Base-by-base conservation (phyloP, 64 coral and sea anemone genomes). In the Catalaphyllia jardinei region DNA sequence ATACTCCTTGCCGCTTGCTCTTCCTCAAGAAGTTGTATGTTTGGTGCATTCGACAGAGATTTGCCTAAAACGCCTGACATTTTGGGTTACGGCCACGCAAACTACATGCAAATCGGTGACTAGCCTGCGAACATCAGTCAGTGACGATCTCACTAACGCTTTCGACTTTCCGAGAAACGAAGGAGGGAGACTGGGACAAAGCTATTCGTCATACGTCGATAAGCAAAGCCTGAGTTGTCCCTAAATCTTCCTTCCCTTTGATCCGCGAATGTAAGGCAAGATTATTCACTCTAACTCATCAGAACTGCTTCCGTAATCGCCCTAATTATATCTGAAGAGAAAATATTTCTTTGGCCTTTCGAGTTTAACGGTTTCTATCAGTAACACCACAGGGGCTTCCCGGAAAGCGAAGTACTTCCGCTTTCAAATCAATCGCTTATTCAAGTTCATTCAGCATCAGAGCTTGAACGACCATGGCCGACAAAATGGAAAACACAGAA, bases 1-100 rank as follows among this genome's bases (percentile, higher is more conserved):
- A 97, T 33, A 71, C 91, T 93, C 24, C 88, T 91, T 17, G 19
- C 10, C 22, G 29, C 76, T 52, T 86, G 71, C 2, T 92, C 84
- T 42, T 87, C 72, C 7, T 74, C 62, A 33, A 88, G 18, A 24
- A 39, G 13, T 60, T 39, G 20, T n/a, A 24, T 4, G n/a, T 63
- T 24, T 16, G 46, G 50, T 54, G 11, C 22, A 29, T 77, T 11
- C 0, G 73, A 61, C 12, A 63, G 30, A 64, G 0, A 59, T 16
- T 12, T 52, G 61, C n/a, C 54, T 42, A 4, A 29, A 7, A 18
- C 31, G 4, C 59, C 38, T 8, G 79, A 16, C 59, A 64, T 65
- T 62, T 42, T 81, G n/a, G 54, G 0, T 5, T 12, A 60, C 19
- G 7, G 19, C 8, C 59, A 25, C 28, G 12, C 0, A 28, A 63